Percentiles rank a stretch among this genome's conserved stretches.
Evolutionary conservation across 2,113 vertebrate species (phyloP).

Genomic region (Camelus dromedarius): DNA sequence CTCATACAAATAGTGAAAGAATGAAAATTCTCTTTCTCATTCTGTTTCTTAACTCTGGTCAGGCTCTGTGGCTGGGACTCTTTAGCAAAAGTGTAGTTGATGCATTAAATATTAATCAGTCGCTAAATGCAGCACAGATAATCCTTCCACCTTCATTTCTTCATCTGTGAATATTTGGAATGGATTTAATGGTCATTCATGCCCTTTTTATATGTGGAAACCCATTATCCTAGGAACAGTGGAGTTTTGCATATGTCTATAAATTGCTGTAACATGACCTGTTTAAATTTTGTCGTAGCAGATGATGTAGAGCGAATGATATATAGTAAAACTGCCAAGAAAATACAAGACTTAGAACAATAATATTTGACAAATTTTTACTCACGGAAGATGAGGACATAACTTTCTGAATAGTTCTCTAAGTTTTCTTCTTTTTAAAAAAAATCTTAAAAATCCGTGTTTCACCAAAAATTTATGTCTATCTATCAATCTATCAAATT

Average conservation of each 20-base stretch:
- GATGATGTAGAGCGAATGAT: neutral
- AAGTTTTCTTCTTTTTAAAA: neutral
- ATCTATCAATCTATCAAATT: neutral
- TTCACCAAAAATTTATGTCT: conserved; percentile 8
- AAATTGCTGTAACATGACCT: neutral
- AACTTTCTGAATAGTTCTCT: neutral
- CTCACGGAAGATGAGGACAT: neutral
- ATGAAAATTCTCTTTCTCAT: neutral
- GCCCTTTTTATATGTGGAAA: neutral
- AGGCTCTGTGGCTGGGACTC: neutral
- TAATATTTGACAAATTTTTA: conserved; percentile 16
- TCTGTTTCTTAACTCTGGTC: conserved; percentile 24
- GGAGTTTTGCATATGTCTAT: neutral
- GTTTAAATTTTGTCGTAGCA: conserved; percentile 13
- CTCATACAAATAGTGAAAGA: conserved; percentile 31
- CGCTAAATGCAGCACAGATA: neutral
- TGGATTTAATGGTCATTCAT: conserved; percentile 28
- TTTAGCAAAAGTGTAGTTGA: conserved; percentile 43
- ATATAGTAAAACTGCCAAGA: neutral
- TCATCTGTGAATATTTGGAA: neutral
- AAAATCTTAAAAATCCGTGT: neutral
- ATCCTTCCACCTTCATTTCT: neutral
- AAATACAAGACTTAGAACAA: conserved; percentile 15
- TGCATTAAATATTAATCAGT: neutral
- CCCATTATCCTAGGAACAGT: neutral